Base-by-base conservation (phyloP, 2,888 invertebrate genomes). In the Proisotoma minuta region DNA sequence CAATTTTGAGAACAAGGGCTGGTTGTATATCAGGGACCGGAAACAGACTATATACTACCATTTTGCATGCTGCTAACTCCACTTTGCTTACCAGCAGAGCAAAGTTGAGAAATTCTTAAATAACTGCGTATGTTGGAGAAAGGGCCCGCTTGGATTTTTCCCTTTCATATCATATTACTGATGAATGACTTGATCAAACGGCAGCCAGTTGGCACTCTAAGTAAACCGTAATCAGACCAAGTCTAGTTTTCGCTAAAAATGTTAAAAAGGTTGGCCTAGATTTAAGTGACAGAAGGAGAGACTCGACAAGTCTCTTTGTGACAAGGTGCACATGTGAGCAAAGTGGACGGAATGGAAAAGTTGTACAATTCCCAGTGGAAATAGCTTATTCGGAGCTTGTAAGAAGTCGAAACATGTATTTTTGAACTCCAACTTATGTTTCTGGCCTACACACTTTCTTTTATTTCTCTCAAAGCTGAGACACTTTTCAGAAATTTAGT, bases 321-420 rank as follows among this genome's bases (percentile, higher is more conserved):
- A 43, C 43, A 43, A 5, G 43, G 43, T 43, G 20, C 43, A 43
- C 43, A 43, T 43, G 43, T 15, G 20, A 43, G 20, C 5, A 20
- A n/a, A 43, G 18, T 43, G 43, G 43, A 43, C 43, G 18, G 10
- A 43, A n/a, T n/a, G 43, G 20, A n/a, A 43, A 43, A n/a, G 43
- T 43, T 43, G 5, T 43, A 43, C 43, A 43, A 43, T 15, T 43
- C 43, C 43, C 43, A 43, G 43, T 43, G 43, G 43, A 43, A 43
- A 43, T 43, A 43, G 20, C 43, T 43, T 43, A 43, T 43, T 43
- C 43, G 20, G 43, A 43, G 43, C 18, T 43, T 43, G 43, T 43
- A 15, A 15, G 43, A 43, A 43, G 15, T 18, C 43, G 20, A 43
- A 43, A 43, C 43, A 43, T 34, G 34, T n/a, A n/a, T n/a, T n/a